These are phyloP conservation scores for Henricia sp. DNA, from an alignment of 53 echinoderm and acorn worm genomes.

Conservation along the genomic window DNA sequence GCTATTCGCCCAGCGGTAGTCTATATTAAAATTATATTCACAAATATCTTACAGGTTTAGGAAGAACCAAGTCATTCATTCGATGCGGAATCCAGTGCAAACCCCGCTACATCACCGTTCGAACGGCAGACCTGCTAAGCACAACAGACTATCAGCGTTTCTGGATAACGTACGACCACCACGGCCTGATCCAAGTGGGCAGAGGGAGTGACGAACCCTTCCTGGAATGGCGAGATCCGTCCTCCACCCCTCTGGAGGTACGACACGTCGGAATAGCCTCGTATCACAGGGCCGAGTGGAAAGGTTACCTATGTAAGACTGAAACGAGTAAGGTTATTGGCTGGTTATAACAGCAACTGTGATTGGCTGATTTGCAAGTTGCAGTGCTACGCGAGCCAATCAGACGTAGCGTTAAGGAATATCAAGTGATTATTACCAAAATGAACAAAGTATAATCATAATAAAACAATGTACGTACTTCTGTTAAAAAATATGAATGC, in stretches of 20 bases:
- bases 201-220: conserved; percentile 34
- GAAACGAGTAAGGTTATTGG: neutral
- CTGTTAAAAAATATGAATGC: too few relatives aligned
- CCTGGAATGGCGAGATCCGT: conserved; percentile 49
- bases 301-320: conserved; percentile 36
- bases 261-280: conserved; percentile 43
- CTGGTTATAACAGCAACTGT: conserved; percentile 32
- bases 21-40: too few relatives aligned
- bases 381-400: too few relatives aligned
- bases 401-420: too few relatives aligned
- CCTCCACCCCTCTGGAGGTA: conserved; percentile 31
- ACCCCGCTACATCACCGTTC: conserved; percentile 42
- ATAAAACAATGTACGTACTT: too few relatives aligned
- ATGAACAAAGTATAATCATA: too few relatives aligned
- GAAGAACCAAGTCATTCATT: conserved; percentile 39
- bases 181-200: conserved; percentile 35
- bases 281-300: conserved; percentile 41
- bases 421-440: too few relatives aligned
- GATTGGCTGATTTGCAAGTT: neutral
- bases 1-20: too few relatives aligned
- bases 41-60: conserved; percentile 27
- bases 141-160: conserved; percentile 22
- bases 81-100: conserved; percentile 28
- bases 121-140: neutral
- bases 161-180: conserved; percentile 36